These are phyloP conservation scores for Connochaetes taurinus DNA, from an alignment of 2,113 vertebrate genomes.

Conservation along the genomic window DNA sequence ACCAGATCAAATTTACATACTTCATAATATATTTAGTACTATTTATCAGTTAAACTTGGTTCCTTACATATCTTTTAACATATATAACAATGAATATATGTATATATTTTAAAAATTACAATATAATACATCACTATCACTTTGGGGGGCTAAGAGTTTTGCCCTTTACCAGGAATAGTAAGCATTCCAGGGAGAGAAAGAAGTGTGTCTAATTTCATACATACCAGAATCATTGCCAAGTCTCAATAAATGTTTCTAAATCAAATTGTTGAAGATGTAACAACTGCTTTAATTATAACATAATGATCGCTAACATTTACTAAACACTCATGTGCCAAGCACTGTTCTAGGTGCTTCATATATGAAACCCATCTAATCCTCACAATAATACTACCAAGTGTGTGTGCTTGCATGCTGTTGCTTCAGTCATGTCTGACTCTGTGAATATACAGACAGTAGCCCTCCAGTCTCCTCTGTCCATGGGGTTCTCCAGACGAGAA, in stretches of 20 bases:
- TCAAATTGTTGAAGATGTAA: not conserved
- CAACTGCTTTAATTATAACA: not conserved
- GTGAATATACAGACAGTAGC: rapidly evolving
- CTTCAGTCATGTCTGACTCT: not conserved
- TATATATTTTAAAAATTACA: not conserved
- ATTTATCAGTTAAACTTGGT: not conserved
- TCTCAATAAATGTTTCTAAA: not conserved
- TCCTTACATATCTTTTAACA: not conserved
- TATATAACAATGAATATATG: not conserved
- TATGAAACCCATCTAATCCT: not conserved
- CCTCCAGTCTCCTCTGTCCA: not conserved
- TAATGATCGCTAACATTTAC: not conserved
- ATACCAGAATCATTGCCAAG: not conserved
- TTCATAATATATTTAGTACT: not conserved
- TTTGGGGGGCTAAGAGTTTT: not conserved
- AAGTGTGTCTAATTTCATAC: not conserved
- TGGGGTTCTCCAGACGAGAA: not conserved
- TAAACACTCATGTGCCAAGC: not conserved
- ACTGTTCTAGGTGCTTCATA: not conserved
- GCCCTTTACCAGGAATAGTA: not conserved
- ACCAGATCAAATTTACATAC: not conserved
- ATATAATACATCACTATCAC: not conserved
- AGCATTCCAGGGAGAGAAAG: not conserved
- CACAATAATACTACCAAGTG: not conserved
- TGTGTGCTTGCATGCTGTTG: not conserved